Evolutionary conservation across 2,113 vertebrate species (phyloP).

Genomic region (Meriones unguiculatus): DNA sequence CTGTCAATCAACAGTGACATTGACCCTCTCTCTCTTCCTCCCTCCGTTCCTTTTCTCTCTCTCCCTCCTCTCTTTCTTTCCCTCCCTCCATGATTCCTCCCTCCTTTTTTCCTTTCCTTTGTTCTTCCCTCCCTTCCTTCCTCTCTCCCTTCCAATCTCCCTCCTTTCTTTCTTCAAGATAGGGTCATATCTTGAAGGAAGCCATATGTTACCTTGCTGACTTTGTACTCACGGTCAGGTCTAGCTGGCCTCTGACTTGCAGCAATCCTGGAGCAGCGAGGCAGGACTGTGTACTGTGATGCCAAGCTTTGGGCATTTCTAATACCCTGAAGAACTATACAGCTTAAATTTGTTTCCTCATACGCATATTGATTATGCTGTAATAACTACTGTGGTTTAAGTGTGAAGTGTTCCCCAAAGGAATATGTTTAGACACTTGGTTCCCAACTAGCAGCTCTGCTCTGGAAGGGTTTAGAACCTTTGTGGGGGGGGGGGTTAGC

Average conservation of each 20-base stretch:
- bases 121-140: neutral
- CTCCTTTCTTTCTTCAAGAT: neutral
- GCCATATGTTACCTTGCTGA: neutral
- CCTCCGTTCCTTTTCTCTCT: neutral
- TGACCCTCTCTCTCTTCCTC: neutral
- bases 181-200: neutral
- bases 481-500: neutral
- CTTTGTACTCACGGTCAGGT: neutral
- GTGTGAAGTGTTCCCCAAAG: neutral
- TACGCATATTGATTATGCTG: neutral
- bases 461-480: neutral
- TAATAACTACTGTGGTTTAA: neutral
- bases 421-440: neutral
- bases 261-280: neutral
- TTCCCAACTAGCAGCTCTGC: neutral
- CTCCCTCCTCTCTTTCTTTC: neutral
- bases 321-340: neutral
- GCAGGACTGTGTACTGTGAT: too few relatives aligned
- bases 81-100: too few relatives aligned
- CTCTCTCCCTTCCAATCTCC: fast-evolving
- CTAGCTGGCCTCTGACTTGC: neutral
- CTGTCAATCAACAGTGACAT: neutral
- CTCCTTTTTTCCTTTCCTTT: too few relatives aligned
- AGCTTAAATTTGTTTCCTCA: neutral
- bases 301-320: neutral